Evolutionary conservation across 2,113 vertebrate genomes (phyloP), one percentile per base, ranked within the genome.

Genomic region (Mormyrus lacerda): DNA sequence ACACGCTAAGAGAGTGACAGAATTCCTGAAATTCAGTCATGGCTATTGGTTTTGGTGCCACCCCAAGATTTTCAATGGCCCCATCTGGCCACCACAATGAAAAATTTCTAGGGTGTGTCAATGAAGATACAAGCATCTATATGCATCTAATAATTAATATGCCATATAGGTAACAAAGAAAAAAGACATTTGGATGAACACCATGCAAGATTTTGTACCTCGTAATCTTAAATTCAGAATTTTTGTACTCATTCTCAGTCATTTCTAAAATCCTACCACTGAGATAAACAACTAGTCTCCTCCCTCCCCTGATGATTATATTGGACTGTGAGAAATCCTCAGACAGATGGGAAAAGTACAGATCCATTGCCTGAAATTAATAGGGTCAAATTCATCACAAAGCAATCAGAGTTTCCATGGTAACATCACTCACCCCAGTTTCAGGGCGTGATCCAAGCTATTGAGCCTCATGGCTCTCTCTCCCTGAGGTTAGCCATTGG

Each of bases 331-430:
- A 58, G 51, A 24, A 89, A 85, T 19, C 76, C 35, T n/a, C 31
- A 79, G 39, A 35, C 31, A 48, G 24, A 6, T 45, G 51, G 51
- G 76, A 55, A 51, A 55, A 58, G 88, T 27, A 51, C 88, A 58
- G n/a, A 84, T 58, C 79, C 79, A 42, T 79, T 4, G 88, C 44
- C 88, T 84, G 39, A 84, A 44, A 89, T 84, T 58, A 89, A 89
- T 89, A 84, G 51, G 88, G 79, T 84, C 79, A 44, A 53, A 53
- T 35, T 83, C 39, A 55, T 89, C 76, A 17, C 50, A 55, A 27
- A 35, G 85, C 51, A 65, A 89, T 61, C 88, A 47, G 88, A 21
- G 88, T 89, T 89, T 19, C 88, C 42, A 84, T 89, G 88, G 88
- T n/a, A 89, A 85, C 88, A 24, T 84, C 88, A 35, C 51, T 85